Evolutionary conservation across 2,797 vertebrate species (phyloP).

Genomic region (Meriones psammophilus): DNA sequence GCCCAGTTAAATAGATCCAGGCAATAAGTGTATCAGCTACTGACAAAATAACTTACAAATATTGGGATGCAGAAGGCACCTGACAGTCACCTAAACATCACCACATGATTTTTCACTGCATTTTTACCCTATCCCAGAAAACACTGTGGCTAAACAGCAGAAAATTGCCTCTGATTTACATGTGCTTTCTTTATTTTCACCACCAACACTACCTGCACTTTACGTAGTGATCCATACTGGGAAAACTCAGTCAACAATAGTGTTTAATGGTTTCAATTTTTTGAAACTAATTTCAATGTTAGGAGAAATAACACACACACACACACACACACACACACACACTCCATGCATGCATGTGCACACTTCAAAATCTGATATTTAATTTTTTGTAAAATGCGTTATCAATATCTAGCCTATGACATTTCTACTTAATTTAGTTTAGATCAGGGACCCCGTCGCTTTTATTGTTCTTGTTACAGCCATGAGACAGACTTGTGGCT

Average conservation of each 20-base stretch:
- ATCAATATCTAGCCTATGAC: constrained; percentile 72
- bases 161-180: constrained; percentile 14
- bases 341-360: background rate
- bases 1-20: constrained; percentile 72
- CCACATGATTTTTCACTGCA: constrained; percentile 65
- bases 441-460: constrained; percentile 78
- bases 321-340: background rate
- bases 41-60: constrained; percentile 74
- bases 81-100: constrained; percentile 71
- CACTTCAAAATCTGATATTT: constrained; percentile 64
- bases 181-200: constrained; percentile 33
- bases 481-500: constrained; percentile 76
- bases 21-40: constrained; percentile 80
- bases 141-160: background rate
- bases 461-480: constrained; percentile 83
- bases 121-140: constrained; percentile 59
- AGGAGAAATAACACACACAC: background rate
- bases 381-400: constrained; percentile 59
- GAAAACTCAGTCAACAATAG: constrained; percentile 43
- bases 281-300: constrained; percentile 59
- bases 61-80: constrained; percentile 63
- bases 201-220: constrained; percentile 39
- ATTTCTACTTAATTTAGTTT: constrained; percentile 72
- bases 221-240: background rate
- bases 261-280: constrained; percentile 54